Percentiles rank a stretch among this genome's conserved stretches.
phyloP scores from a whole-genome alignment of 2,113 vertebrate genomes.

The Serinus canaria region DNA sequence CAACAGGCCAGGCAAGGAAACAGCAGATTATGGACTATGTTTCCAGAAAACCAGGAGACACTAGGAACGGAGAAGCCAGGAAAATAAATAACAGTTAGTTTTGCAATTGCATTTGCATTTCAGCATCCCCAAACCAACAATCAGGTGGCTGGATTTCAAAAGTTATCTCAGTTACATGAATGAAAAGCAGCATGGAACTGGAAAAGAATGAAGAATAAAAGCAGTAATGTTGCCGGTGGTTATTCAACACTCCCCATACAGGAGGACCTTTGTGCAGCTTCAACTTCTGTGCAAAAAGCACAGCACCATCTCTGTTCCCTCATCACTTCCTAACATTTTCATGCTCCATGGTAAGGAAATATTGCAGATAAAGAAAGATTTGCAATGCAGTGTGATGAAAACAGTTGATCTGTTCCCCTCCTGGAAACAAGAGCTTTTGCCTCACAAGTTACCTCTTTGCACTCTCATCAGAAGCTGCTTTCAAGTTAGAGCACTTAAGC shows the following conservation, averaged over 20 bases:
- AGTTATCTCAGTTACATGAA: background rate
- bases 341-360: background rate
- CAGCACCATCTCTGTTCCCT: background rate
- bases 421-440: background rate
- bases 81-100: background rate
- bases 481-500: background rate
- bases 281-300: background rate
- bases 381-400: background rate
- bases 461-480: background rate
- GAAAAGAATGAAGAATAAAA: background rate
- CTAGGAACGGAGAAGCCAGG: background rate
- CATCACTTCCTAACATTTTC: background rate
- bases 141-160: background rate
- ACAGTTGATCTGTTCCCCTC: background rate
- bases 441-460: background rate
- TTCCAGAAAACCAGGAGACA: background rate
- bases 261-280: background rate
- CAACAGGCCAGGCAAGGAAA: background rate
- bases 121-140: background rate
- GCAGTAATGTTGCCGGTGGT: background rate
- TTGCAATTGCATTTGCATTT: slow-evolving; percentile 9
- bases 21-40: background rate
- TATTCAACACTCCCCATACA: background rate
- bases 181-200: background rate
- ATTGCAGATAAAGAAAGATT: background rate